phyloP scores from a whole-genome alignment of 2,113 vertebrate species.

The Suricata suricatta region DNA sequence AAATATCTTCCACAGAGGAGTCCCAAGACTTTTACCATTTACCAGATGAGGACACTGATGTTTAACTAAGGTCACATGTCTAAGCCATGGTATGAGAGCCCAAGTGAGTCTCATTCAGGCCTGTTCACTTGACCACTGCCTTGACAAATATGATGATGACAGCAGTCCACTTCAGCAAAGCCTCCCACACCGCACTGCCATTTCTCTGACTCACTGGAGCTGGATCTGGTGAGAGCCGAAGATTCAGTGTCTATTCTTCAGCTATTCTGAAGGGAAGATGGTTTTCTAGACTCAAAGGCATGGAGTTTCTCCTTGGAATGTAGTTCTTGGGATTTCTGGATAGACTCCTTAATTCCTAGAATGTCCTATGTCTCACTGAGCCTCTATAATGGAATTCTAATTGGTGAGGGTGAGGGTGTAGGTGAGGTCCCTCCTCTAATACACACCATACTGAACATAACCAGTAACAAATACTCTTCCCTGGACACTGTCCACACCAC shows the following conservation, averaged over 20 bases:
- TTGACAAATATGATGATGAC: neutral
- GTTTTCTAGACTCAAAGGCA: conserved; percentile 31
- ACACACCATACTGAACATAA: neutral
- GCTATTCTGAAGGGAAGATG: neutral
- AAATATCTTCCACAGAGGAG: neutral
- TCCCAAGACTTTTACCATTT: neutral
- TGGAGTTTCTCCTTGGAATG: neutral
- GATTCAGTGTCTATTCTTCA: neutral
- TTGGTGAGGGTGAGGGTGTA: neutral
- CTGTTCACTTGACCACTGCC: neutral
- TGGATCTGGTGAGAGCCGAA: neutral
- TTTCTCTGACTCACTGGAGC: neutral
- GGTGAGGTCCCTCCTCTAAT: neutral
- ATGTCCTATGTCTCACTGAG: neutral
- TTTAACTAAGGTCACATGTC: neutral
- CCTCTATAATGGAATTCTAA: neutral
- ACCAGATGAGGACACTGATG: neutral
- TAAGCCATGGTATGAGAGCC: neutral
- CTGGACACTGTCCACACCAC: neutral
- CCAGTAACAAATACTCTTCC: neutral
- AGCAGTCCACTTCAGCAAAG: neutral
- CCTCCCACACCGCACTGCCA: neutral
- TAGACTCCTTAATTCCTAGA: neutral
- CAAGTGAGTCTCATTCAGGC: neutral
- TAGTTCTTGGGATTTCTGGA: neutral